phyloP scores from a whole-genome alignment of 2,888 invertebrate species.

The Rapana venosa region DNA sequence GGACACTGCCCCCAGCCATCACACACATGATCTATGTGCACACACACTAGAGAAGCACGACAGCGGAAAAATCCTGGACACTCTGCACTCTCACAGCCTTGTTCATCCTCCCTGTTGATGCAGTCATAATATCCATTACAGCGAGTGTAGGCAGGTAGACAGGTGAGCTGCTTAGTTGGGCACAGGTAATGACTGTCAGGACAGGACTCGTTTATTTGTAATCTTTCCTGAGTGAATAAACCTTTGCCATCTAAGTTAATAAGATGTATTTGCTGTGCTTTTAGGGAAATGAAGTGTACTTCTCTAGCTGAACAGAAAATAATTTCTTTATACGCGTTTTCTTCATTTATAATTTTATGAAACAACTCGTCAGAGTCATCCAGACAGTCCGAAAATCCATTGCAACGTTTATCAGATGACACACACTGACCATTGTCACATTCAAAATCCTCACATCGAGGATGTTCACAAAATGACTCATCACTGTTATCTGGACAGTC shows the following conservation, averaged over 20 bases:
- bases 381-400: slow-evolving; percentile 32
- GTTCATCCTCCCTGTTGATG: slow-evolving; percentile 42
- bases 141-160: slow-evolving; percentile 46
- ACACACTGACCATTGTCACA: slow-evolving; percentile 12
- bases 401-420: background rate
- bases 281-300: background rate
- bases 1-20: slow-evolving; percentile 48
- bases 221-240: background rate
- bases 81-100: background rate
- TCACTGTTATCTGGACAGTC: slow-evolving; percentile 68
- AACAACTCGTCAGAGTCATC: slow-evolving; percentile 38
- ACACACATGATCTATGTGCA: slow-evolving; percentile 43
- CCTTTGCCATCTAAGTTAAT: slow-evolving; percentile 24
- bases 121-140: slow-evolving; percentile 46
- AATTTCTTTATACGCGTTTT: too few species aligned
- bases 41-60: slow-evolving; percentile 37
- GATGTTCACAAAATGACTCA: slow-evolving; percentile 63
- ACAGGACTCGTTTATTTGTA: background rate
- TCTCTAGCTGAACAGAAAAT: too few species aligned
- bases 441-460: slow-evolving; percentile 13
- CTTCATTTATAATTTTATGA: background rate
- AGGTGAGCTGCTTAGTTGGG: slow-evolving; percentile 1
- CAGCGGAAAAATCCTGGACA: slow-evolving; percentile 45
- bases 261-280: background rate
- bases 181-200: slow-evolving; percentile 43